Percentiles rank a stretch among this genome's conserved stretches.
phyloP scores from a whole-genome alignment of 2,113 vertebrate species.

The Syrmaticus mikado region DNA sequence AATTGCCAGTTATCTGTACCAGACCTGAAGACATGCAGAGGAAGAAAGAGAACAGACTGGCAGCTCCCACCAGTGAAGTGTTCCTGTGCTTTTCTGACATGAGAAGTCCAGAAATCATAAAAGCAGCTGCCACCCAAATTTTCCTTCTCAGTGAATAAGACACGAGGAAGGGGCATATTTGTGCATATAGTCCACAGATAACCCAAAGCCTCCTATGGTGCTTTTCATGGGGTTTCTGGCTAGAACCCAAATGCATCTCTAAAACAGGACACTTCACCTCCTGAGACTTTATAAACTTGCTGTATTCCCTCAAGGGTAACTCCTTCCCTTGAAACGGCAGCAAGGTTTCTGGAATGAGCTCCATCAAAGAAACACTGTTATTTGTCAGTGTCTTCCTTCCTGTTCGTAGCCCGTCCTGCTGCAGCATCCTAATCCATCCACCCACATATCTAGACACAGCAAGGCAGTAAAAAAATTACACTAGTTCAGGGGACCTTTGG shows the following conservation, averaged over 20 bases:
- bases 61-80: not conserved
- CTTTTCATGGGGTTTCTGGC: not conserved
- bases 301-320: constrained; percentile 10
- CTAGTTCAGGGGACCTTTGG: not conserved
- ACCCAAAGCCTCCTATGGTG: not conserved
- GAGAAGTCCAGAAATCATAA: not conserved
- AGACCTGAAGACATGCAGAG: not conserved
- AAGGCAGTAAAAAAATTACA: not conserved
- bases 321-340: not conserved
- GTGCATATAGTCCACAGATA: not conserved
- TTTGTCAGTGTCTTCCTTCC: constrained; percentile 38
- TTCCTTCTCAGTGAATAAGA: not conserved
- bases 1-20: not conserved
- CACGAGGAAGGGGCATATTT: not conserved
- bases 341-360: constrained; percentile 8
- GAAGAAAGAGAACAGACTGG: not conserved
- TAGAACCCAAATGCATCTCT: constrained; percentile 20
- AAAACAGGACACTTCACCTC: not conserved
- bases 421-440: constrained; percentile 46
- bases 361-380: not conserved
- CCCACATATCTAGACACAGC: not conserved
- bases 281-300: not conserved
- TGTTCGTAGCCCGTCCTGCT: not conserved
- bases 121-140: not conserved
- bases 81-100: not conserved